These are phyloP conservation scores for Semaprochilodus insignis DNA, from an alignment of 2,797 vertebrate species.

Conservation along the genomic window DNA sequence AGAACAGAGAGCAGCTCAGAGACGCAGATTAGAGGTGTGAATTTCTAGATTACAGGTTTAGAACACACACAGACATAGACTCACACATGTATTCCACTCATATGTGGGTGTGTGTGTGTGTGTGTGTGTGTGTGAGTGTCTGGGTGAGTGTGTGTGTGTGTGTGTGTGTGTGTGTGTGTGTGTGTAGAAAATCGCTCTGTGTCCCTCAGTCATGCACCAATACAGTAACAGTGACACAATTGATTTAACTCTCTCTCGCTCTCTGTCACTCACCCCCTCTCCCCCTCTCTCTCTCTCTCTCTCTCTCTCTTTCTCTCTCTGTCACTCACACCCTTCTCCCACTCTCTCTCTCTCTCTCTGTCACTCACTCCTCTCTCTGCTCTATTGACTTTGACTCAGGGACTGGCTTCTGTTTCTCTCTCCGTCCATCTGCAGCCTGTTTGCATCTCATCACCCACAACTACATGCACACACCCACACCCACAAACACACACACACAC, in stretches of 20 bases:
- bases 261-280: too few relatives aligned
- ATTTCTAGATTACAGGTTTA: neutral
- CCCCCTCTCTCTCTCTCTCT: neutral
- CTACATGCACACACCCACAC: neutral
- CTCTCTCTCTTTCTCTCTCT: too few relatives aligned
- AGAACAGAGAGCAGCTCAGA: too few relatives aligned
- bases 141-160: too few relatives aligned
- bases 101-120: neutral
- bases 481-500: conserved; percentile 24
- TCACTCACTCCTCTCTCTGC: neutral
- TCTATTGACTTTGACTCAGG: neutral
- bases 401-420: neutral
- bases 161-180: neutral
- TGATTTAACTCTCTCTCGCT: too few relatives aligned
- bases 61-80: neutral
- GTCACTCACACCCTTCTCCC: too few relatives aligned
- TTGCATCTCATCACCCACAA: neutral
- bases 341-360: neutral
- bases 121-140: too few relatives aligned
- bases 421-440: neutral
- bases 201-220: too few relatives aligned
- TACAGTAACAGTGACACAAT: too few relatives aligned
- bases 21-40: neutral
- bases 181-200: neutral
- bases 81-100: neutral